Evolutionary conservation across 2,888 invertebrate species (phyloP), one percentile per base, ranked within the genome.

Genomic region (Odiellus spinosus): DNA sequence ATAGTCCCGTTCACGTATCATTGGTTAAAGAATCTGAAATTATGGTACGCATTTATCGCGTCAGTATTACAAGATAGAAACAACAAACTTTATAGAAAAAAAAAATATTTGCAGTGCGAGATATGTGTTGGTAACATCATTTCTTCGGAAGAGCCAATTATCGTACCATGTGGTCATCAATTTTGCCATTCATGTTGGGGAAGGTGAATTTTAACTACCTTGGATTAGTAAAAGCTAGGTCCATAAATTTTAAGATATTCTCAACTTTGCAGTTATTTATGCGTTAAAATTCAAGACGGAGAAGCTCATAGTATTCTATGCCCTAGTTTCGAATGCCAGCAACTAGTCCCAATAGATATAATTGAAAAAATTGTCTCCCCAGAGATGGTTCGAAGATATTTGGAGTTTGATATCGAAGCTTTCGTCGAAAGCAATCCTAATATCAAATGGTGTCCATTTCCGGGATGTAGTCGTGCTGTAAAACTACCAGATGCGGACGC

Each of bases 391-490:
- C 64, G 74, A 40, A 66, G 76, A 57, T 78, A 77, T 60, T 65
- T 77, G 18, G 76, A 77, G 59, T 77, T 77, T 63, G 78, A 78
- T 63, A 77, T 78, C 51, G 76, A 77, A 69, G 77, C 77, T 3
- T 78, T 78, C 64, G 78, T 78, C 39, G 78, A 78, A 58, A 76
- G 76, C 53, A 78, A 77, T 61, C 76, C 76, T 50, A 70, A 70
- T 55, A 77, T 78, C 54, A 77, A 78, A 63, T 78, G 78, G 78
- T 78, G 78, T 59, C 78, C 78, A 3, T 72, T 71, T 57, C 74
- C 78, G 21, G 76, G 75, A 11, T 78, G 78, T 63, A 76, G 76
- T 3, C 64, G 76, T 53, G 78, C 78, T 8, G 78, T 78, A 1
- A 67, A 73, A 48, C 63, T 76, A 39, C 76, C 76, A 5, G 76